A percentile compares a stretch with the other conserved stretches of the same genome.
Conservation (phyloP, 1,140 invertebrate genomes). For the Leptinotarsa undecemlineata region DNA sequence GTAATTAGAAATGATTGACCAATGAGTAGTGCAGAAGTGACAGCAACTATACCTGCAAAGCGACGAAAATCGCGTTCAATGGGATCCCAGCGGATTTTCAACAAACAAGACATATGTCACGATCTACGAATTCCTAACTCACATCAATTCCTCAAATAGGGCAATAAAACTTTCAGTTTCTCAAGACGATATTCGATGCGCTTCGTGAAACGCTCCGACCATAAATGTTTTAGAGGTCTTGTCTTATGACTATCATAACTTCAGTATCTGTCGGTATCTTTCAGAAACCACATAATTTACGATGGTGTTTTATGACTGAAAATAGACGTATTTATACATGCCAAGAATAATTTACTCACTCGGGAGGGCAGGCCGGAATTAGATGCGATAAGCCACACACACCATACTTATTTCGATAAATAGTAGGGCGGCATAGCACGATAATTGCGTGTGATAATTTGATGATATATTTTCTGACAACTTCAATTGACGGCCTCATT, state of each 20-base stretch:
- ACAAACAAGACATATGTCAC: background rate
- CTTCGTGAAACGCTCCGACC: constrained; percentile 10
- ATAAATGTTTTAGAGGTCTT: constrained; percentile 22
- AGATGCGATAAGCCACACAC: constrained; percentile 42
- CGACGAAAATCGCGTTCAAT: background rate
- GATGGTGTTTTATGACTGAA: constrained; percentile 32
- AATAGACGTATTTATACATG: constrained; percentile 37
- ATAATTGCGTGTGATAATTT: background rate
- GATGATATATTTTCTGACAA: background rate
- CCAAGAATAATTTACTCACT: constrained; percentile 38
- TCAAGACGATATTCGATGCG: constrained; percentile 4
- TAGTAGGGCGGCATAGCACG: background rate
- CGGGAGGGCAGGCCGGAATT: constrained; percentile 37
- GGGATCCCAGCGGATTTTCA: background rate
- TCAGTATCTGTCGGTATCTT: constrained; percentile 19
- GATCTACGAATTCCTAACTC: background rate
- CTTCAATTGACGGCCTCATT: no score
- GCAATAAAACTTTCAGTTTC: constrained; percentile 10
- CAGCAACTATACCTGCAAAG: background rate
- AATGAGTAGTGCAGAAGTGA: no score
- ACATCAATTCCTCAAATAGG: background rate
- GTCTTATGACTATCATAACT: constrained; percentile 15
- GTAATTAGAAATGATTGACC: no score
- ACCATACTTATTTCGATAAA: constrained; percentile 29
- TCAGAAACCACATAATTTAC: constrained; percentile 32